Evolutionary conservation across 2,113 vertebrate species (phyloP), one percentile per base, ranked within the genome.

Genomic region (Podarcis cretensis): DNA sequence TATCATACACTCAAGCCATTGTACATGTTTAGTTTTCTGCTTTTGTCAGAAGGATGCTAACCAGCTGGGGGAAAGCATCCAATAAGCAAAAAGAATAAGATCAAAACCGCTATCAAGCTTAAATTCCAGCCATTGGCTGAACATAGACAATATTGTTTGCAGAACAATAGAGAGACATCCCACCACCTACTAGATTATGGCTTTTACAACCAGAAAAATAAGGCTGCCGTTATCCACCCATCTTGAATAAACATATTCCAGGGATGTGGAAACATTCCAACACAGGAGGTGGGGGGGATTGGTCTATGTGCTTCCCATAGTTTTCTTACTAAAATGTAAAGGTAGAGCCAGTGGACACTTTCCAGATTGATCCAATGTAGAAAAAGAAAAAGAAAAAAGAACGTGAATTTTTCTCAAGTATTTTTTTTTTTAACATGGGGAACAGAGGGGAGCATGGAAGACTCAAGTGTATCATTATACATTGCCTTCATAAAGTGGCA

Each of bases 241-340:
- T 79, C 35, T 65, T 76, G 37, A 71, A 74, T 57, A n/a, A 35
- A 32, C 48, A 12, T 3, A 27, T 18, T 6, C 5, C 0, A 63
- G 32, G 18, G 30, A 89, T 14, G 27, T 0, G 1, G 84, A 81
- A 2, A 32, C 71, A 35, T 63, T 43, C 57, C 90, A 83, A 84
- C 30, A 81, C 35, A 14, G 0, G 27, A 1, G 0, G 10, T 63
- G 0, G 12, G 32, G 90, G 37, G 85, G 87, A 83, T 68, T 75
- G 84, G 89, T 76, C 75, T 59, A 76, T 65, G 48, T 0, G 1
- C n/a, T 89, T 77, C 79, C 87, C 81, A 71, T 30, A 83, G 80
- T 91, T 79, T 63, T 92, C 81, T 27, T 92, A 87, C 90, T 66
- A 89, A 75, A 94, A 88, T 74, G 73, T 43, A 54, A 85, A 74